Conservation (phyloP, 2,888 invertebrate species). For the Aphidius colemani region DNA sequence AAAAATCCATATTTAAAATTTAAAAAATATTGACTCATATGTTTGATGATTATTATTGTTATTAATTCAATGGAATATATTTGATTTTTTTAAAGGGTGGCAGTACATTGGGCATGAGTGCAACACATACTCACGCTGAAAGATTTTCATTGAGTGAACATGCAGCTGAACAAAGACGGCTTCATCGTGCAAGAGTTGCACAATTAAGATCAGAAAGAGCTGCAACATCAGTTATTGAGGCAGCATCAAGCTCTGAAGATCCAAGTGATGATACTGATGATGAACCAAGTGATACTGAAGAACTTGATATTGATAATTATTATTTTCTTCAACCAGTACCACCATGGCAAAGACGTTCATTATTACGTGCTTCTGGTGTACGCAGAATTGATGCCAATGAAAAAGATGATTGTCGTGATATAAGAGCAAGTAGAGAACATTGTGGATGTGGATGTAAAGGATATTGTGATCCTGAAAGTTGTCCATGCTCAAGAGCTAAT, state of each 20-base stretch:
- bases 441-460: conserved; percentile 93
- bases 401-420: conserved; percentile 92
- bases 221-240: conserved; percentile 59
- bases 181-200: conserved; percentile 80
- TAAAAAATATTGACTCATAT: neutral
- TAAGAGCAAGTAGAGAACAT: conserved; percentile 88
- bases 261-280: conserved; percentile 79
- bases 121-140: conserved; percentile 71
- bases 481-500: conserved; percentile 91
- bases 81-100: conserved; percentile 48
- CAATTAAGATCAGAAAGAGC: conserved; percentile 74
- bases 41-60: neutral
- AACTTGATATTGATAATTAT: conserved; percentile 86
- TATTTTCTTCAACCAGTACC: conserved; percentile 92
- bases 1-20: too few species aligned
- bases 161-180: conserved; percentile 83
- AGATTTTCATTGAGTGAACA: conserved; percentile 87
- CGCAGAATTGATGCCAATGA: conserved; percentile 91
- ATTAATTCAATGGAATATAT: neutral
- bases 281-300: conserved; percentile 80
- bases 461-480: conserved; percentile 93
- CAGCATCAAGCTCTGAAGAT: conserved; percentile 78
- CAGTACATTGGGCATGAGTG: conserved; percentile 87
- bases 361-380: conserved; percentile 90
- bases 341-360: conserved; percentile 84